Conservation (phyloP, 2,113 vertebrate species). For the Larimichthys crocea region DNA sequence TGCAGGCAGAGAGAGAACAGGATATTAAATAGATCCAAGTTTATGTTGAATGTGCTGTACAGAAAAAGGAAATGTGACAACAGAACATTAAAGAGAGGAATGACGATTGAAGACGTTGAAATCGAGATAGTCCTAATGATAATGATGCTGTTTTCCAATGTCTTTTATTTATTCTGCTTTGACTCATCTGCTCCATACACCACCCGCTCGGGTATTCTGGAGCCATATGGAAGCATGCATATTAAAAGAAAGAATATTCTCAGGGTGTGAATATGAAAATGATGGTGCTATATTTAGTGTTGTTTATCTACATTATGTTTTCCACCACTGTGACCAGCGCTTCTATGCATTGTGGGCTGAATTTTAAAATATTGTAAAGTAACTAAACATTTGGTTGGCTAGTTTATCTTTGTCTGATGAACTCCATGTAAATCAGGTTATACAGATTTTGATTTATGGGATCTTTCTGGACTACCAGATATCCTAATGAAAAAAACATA, state of each 20-base stretch:
- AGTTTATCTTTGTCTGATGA: not conserved
- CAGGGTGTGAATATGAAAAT: slow-evolving; percentile 48
- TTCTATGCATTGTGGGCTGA: slow-evolving; percentile 2
- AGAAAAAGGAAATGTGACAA: slow-evolving; percentile 26
- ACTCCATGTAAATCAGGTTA: not conserved
- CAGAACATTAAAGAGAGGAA: slow-evolving; percentile 35
- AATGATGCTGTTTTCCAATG: slow-evolving; percentile 47
- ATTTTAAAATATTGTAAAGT: slow-evolving; percentile 21
- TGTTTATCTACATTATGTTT: slow-evolving; percentile 44
- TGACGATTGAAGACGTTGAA: slow-evolving; percentile 17
- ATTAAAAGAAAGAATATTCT: slow-evolving; percentile 42
- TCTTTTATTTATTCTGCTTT: slow-evolving; percentile 51
- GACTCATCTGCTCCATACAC: slow-evolving; percentile 36
- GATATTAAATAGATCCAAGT: slow-evolving; percentile 24
- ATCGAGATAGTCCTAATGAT: slow-evolving; percentile 46
- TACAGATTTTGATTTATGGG: not conserved
- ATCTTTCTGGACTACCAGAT: not conserved
- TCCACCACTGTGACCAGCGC: slow-evolving; percentile 13
- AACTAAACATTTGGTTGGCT: not conserved
- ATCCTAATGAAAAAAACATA: not conserved
- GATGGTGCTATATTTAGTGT: slow-evolving; percentile 30
- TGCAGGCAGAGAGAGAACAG: not conserved
- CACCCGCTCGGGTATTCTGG: slow-evolving; percentile 30
- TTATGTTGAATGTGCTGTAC: slow-evolving; percentile 15
- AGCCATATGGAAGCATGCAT: slow-evolving; percentile 48